These are phyloP conservation scores for Ploceus nigricollis DNA, from an alignment of 2,113 vertebrate genomes.

Conservation along the genomic window DNA sequence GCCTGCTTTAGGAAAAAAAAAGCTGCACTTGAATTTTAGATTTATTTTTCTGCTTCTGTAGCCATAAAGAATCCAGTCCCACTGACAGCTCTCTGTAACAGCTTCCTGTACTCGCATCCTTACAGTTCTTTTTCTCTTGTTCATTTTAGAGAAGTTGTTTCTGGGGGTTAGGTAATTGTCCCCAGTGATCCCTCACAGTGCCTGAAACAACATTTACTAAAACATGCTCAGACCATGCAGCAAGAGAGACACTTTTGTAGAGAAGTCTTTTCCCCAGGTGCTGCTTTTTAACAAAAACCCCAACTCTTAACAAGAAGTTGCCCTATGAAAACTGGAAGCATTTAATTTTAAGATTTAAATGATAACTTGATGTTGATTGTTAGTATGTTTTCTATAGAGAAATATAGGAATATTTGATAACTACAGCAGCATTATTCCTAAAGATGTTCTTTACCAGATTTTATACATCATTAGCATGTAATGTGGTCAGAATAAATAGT, in stretches of 20 bases:
- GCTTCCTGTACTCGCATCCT: not conserved
- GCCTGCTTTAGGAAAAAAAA: not conserved
- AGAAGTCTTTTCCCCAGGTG: not conserved
- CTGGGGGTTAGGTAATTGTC: not conserved
- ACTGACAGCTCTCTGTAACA: not conserved
- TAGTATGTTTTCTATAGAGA: not conserved
- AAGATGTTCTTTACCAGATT: not conserved
- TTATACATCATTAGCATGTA: not conserved
- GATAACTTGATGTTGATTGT: not conserved
- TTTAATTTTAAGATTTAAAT: not conserved
- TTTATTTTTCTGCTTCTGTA: not conserved
- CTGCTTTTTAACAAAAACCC: not conserved
- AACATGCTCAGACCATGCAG: not conserved
- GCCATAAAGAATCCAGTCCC: not conserved
- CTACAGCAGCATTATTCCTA: not conserved
- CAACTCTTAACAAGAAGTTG: not conserved
- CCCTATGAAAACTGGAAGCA: not conserved
- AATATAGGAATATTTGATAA: not conserved
- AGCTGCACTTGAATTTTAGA: not conserved
- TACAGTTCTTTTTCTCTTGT: not conserved
- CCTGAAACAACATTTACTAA: not conserved
- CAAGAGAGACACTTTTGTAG: not conserved
- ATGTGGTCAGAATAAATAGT: not conserved
- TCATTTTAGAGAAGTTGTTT: not conserved
- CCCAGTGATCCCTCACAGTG: not conserved